A percentile compares a stretch with the other conserved stretches of the same genome.
Evolutionary conservation across 2,113 vertebrate species (phyloP).

Genomic region (Triplophysa rosa): DNA sequence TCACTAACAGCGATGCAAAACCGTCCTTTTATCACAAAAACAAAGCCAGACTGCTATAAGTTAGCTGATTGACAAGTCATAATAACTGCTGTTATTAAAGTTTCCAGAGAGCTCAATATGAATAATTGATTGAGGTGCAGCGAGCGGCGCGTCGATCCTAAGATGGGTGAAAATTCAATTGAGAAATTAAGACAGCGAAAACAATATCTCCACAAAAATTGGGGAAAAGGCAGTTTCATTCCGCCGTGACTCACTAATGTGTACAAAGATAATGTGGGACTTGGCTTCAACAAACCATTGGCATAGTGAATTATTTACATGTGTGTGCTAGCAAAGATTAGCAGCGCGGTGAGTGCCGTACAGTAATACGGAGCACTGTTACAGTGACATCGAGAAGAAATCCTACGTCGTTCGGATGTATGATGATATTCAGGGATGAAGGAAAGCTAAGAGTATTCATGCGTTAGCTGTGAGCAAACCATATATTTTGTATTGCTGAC

Average conservation of each 20-base stretch:
- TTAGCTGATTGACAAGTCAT: slow-evolving; percentile 39
- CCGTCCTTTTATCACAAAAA: slow-evolving; percentile 26
- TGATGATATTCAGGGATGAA: not conserved
- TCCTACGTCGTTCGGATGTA: slow-evolving; percentile 30
- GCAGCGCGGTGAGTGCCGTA: slow-evolving; percentile 14
- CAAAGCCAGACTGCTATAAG: slow-evolving; percentile 25
- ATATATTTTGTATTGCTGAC: slow-evolving; percentile 17
- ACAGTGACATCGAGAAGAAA: slow-evolving; percentile 48
- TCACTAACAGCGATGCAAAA: slow-evolving; percentile 41
- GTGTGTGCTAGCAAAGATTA: slow-evolving; percentile 33
- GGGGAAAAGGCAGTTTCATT: slow-evolving; percentile 26
- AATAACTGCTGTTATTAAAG: slow-evolving; percentile 31
- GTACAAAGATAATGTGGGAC: slow-evolving; percentile 42
- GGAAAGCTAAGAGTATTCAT: not conserved
- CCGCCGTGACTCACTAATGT: slow-evolving; percentile 42
- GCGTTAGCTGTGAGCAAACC: not conserved
- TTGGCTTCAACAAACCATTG: slow-evolving; percentile 51
- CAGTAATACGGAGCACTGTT: slow-evolving; percentile 36
- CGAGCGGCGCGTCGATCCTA: not conserved
- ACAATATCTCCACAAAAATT: slow-evolving; percentile 32
- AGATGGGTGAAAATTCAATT: slow-evolving; percentile 20
- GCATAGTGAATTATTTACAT: slow-evolving; percentile 54
- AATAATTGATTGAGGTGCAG: slow-evolving; percentile 45
- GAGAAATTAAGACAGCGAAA: slow-evolving; percentile 21
- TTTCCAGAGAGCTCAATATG: slow-evolving; percentile 25